Evolutionary conservation across 92 coral and sea anemone species (phyloP).

Genomic region (Bergia puertoricense): DNA sequence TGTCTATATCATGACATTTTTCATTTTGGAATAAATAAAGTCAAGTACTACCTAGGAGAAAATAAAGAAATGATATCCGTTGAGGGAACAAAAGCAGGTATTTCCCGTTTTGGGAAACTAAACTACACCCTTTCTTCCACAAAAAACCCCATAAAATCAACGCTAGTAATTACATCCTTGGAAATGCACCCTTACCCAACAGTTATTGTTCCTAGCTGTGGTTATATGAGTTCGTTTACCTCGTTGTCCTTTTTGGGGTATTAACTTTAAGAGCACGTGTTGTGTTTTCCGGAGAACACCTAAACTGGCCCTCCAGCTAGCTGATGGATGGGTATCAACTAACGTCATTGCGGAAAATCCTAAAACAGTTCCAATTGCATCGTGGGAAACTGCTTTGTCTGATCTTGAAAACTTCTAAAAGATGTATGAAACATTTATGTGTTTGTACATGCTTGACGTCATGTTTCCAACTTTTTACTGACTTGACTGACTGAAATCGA

Average conservation of each 20-base stretch:
- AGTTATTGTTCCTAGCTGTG: not conserved
- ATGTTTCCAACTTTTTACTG: not conserved
- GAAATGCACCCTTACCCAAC: not conserved
- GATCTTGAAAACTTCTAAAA: not conserved
- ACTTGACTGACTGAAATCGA: not conserved
- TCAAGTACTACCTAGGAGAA: not conserved
- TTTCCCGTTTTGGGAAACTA: not conserved
- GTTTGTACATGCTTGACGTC: not conserved
- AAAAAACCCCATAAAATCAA: not conserved
- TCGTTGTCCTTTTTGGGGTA: not conserved
- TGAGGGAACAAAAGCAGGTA: not conserved
- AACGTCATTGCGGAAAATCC: conserved; percentile 37
- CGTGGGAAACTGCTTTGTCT: conserved; percentile 35
- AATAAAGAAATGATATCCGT: not conserved
- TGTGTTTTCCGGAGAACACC: not conserved
- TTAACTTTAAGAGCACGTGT: not conserved
- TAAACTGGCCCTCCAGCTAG: conserved; percentile 17
- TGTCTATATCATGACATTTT: not conserved
- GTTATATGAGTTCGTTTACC: not conserved
- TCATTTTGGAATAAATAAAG: not conserved
- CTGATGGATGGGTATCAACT: not conserved
- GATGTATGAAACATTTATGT: not conserved
- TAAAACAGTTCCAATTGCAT: conserved; percentile 2
- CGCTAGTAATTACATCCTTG: not conserved
- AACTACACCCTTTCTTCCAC: not conserved